These are phyloP conservation scores for Columba janthina DNA, from an alignment of 2,113 vertebrate genomes.

Conservation along the genomic window DNA sequence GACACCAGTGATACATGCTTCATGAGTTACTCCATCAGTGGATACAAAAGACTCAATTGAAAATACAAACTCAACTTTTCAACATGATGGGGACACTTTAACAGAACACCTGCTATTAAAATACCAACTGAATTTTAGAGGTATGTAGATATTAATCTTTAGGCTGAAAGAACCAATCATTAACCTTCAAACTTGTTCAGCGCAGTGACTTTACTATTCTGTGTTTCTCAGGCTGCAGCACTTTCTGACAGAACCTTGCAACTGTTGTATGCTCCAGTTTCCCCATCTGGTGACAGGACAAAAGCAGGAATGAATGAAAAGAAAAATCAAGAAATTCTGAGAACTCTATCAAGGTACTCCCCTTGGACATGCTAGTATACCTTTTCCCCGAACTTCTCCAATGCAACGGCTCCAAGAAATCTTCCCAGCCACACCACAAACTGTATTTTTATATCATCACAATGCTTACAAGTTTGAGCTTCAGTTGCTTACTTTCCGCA, in stretches of 20 bases:
- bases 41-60: background rate
- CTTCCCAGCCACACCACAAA: background rate
- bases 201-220: background rate
- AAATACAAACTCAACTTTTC: background rate
- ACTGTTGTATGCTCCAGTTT: background rate
- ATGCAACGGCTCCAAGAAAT: background rate
- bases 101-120: background rate
- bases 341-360: background rate
- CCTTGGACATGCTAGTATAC: background rate
- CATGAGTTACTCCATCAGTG: background rate
- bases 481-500: background rate
- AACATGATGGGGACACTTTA: background rate
- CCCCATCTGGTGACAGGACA: conserved; percentile 23
- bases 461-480: background rate
- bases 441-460: background rate
- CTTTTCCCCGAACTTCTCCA: background rate
- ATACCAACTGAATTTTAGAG: background rate
- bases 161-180: conserved; percentile 25
- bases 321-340: conserved; percentile 27
- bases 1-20: background rate
- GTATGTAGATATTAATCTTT: conserved; percentile 8
- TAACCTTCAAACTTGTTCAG: background rate
- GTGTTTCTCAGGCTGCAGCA: background rate
- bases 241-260: background rate
- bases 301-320: background rate